Percentiles rank a stretch among this genome's conserved stretches.
Evolutionary conservation across 2,113 vertebrate genomes (phyloP).

Genomic region (Indicator maculatus): DNA sequence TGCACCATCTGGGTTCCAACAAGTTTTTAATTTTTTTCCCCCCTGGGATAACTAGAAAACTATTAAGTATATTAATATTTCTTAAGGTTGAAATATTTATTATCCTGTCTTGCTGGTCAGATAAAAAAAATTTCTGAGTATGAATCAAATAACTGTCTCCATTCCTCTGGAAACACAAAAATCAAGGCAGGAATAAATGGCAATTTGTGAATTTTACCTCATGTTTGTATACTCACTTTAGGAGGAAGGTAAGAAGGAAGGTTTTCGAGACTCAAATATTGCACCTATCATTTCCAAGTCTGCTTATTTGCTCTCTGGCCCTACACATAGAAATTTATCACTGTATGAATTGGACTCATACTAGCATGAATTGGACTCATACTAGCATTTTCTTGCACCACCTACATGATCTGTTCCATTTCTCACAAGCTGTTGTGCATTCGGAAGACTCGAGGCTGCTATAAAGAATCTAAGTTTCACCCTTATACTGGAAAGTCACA

Average conservation of each 20-base stretch:
- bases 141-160: background rate
- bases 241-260: background rate
- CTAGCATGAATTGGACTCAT: background rate
- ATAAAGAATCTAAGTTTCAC: background rate
- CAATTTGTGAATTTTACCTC: background rate
- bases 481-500: background rate
- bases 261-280: background rate
- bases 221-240: background rate
- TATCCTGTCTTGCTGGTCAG: constrained; percentile 23
- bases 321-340: background rate
- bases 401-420: background rate
- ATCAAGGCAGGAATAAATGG: background rate
- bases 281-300: background rate
- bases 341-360: background rate
- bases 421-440: background rate
- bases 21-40: background rate
- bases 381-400: background rate
- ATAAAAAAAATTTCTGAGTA: background rate
- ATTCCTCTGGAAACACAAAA: constrained; percentile 10
- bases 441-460: background rate
- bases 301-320: background rate
- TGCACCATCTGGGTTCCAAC: background rate
- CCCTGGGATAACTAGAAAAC: background rate
- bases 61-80: constrained; percentile 21
- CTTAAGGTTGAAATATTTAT: constrained; percentile 51